Percentiles rank a stretch among this genome's conserved stretches.
phyloP scores from a whole-genome alignment of 2,888 invertebrate species.

The Xylota sylvarum region DNA sequence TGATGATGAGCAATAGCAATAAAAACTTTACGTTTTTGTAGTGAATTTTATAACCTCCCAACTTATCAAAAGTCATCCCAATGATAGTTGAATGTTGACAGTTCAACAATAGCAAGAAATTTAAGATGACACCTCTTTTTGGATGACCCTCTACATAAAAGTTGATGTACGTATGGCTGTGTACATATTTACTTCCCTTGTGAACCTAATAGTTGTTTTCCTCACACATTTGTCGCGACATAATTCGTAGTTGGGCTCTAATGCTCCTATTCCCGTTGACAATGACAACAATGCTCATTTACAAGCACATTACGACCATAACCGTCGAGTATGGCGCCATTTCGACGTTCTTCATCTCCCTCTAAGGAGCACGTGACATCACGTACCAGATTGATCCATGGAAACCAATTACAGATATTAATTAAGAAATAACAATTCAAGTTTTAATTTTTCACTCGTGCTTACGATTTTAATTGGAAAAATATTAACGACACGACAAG shows the following conservation, averaged over 20 bases:
- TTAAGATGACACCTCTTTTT: too few species aligned
- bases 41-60: too few species aligned
- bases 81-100: too few species aligned
- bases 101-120: too few species aligned
- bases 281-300: neutral
- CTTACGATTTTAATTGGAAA: slow-evolving; percentile 39
- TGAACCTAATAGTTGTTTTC: too few species aligned
- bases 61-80: too few species aligned
- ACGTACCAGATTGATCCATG: slow-evolving; percentile 26
- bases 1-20: too few species aligned
- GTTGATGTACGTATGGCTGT: too few species aligned
- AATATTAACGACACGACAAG: slow-evolving; percentile 12
- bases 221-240: too few species aligned
- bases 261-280: neutral
- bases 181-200: too few species aligned
- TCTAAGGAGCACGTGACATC: slow-evolving; percentile 31
- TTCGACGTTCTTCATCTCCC: neutral
- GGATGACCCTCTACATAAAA: too few species aligned
- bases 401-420: slow-evolving; percentile 46
- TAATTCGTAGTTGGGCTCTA: neutral
- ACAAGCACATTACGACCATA: neutral
- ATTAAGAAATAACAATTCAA: slow-evolving; percentile 28
- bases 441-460: slow-evolving; percentile 18
- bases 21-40: too few species aligned
- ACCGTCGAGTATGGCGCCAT: neutral